Percentiles rank a stretch among this genome's conserved stretches.
Conservation (phyloP, 2,113 vertebrate species). For the Odocoileus virginianus region DNA sequence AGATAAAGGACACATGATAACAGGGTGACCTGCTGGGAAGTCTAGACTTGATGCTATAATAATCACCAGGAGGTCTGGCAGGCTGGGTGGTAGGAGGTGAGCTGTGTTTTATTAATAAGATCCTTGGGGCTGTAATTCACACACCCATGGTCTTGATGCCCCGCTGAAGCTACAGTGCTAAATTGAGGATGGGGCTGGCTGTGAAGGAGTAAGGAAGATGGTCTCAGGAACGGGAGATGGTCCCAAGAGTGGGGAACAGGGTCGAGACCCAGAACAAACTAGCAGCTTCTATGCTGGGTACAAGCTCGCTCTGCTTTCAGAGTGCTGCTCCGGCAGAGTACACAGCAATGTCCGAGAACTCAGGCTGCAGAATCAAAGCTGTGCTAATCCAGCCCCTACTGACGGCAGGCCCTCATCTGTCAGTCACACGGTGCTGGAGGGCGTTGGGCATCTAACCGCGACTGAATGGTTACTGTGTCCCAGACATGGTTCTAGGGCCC, state of each 20-base stretch:
- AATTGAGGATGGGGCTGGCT: neutral
- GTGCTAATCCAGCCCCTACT: neutral
- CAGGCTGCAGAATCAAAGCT: neutral
- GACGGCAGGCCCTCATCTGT: neutral
- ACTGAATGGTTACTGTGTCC: rapidly evolving
- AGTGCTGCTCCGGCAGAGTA: neutral
- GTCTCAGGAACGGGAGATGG: neutral
- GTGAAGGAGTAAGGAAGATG: neutral
- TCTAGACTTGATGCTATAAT: neutral
- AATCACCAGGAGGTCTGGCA: neutral
- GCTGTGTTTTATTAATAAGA: neutral
- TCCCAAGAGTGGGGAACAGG: neutral
- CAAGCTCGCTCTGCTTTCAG: neutral
- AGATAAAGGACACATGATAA: neutral
- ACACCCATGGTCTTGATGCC: neutral
- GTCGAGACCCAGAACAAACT: rapidly evolving
- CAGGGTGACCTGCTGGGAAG: neutral
- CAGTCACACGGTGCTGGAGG: neutral
- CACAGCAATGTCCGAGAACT: neutral
- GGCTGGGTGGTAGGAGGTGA: neutral
- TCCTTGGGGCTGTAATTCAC: neutral
- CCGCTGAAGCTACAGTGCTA: neutral
- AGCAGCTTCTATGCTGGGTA: neutral
- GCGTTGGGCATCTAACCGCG: rapidly evolving
- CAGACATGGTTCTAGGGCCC: neutral